A percentile compares a stretch with the other conserved stretches of the same genome.
Evolutionary conservation across 1,140 invertebrate genomes (phyloP).

Genomic region (Halictus rubicundus): DNA sequence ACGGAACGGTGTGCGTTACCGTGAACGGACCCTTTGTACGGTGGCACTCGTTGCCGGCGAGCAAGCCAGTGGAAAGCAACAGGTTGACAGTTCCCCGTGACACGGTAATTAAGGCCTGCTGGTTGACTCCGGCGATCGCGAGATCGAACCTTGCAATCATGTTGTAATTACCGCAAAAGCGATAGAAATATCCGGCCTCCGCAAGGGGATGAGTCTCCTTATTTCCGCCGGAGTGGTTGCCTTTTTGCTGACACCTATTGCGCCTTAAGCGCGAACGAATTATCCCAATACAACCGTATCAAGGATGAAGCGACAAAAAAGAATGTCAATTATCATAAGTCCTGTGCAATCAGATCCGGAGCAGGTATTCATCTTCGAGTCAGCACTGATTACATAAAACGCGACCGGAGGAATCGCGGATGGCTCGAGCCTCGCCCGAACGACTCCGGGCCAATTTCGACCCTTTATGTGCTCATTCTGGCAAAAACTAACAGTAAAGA

Average conservation of each 20-base stretch:
- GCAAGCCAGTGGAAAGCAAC: conserved; percentile 43
- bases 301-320: background rate
- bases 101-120: conserved; percentile 58
- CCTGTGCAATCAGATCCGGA: background rate
- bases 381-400: conserved; percentile 6
- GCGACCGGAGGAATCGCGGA: background rate
- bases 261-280: background rate
- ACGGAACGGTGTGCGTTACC: background rate
- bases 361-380: conserved; percentile 11
- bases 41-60: background rate
- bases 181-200: conserved; percentile 41
- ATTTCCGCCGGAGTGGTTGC: conserved; percentile 17
- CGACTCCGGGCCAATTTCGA: too few relatives aligned
- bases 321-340: background rate
- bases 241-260: background rate
- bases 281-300: conserved; percentile 3
- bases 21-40: conserved; percentile 13
- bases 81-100: conserved; percentile 60
- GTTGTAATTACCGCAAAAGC: conserved; percentile 59
- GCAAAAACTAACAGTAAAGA: too few relatives aligned
- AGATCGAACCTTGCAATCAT: conserved; percentile 56
- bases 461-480: too few relatives aligned
- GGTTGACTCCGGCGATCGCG: conserved; percentile 35
- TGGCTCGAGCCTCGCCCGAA: background rate
- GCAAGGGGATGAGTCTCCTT: conserved; percentile 7